A percentile compares a stretch with the other conserved stretches of the same genome.
Conservation (phyloP, 2,113 vertebrate species). For the Ictalurus furcatus region DNA sequence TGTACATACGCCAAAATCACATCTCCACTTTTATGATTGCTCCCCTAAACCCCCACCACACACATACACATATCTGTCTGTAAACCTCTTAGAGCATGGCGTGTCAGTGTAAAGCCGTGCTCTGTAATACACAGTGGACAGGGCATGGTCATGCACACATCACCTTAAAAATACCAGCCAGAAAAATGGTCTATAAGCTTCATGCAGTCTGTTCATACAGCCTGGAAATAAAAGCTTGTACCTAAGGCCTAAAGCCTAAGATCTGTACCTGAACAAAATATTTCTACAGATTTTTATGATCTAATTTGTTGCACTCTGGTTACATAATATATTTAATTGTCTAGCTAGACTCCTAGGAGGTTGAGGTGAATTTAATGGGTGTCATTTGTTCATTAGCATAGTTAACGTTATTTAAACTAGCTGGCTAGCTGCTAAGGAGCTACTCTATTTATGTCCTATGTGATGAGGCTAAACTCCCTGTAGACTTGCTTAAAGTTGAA, state of each 20-base stretch:
- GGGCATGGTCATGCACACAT: background rate
- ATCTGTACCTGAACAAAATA: background rate
- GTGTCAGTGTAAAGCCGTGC: background rate
- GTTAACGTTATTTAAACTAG: too few relatives aligned
- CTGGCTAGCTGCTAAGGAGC: too few relatives aligned
- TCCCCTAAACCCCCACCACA: background rate
- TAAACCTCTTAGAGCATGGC: background rate
- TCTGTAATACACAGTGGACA: background rate
- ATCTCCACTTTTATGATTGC: background rate
- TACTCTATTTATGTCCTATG: too few relatives aligned
- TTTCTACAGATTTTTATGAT: background rate
- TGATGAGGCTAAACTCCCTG: too few relatives aligned
- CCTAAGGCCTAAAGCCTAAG: too few relatives aligned
- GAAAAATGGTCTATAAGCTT: background rate
- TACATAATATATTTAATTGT: background rate
- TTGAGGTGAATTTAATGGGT: too few relatives aligned
- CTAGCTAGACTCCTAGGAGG: background rate
- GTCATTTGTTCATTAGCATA: too few relatives aligned
- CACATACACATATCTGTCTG: background rate
- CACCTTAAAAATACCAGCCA: background rate
- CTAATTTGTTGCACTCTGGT: background rate
- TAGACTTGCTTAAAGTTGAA: too few relatives aligned
- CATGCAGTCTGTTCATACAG: background rate
- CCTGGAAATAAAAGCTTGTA: background rate
- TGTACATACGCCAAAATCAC: background rate